phyloP scores from a whole-genome alignment of 2,888 invertebrate genomes.

The Horisme vitalbata region DNA sequence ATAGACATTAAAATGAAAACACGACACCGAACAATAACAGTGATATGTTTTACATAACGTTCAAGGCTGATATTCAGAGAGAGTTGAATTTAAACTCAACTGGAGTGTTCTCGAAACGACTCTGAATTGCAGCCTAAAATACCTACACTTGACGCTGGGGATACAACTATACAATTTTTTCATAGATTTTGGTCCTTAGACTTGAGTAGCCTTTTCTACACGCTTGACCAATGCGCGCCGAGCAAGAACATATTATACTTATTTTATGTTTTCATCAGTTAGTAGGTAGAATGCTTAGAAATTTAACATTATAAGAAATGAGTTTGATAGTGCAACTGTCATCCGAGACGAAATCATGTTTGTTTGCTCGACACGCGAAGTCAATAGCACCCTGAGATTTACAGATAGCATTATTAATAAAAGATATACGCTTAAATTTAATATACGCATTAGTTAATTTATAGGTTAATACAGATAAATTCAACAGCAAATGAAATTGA shows the following conservation, averaged over 20 bases:
- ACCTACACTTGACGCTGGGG: slow-evolving; percentile 1
- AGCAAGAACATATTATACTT: no score
- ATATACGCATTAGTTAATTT: slow-evolving; percentile 32
- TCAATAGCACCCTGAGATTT: slow-evolving; percentile 67
- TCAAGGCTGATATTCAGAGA: no score
- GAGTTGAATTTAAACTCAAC: slow-evolving; percentile 1
- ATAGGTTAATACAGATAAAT: slow-evolving; percentile 47
- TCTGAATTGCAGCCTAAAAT: slow-evolving; percentile 1
- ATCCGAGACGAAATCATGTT: background rate
- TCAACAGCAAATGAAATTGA: slow-evolving; percentile 45
- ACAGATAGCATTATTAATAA: slow-evolving; percentile 39
- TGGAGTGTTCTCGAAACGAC: background rate
- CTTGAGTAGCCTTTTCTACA: slow-evolving; percentile 16
- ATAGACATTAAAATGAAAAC: slow-evolving; percentile 28
- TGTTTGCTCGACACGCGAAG: slow-evolving; percentile 18
- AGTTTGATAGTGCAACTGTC: background rate
- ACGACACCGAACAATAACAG: slow-evolving; percentile 33
- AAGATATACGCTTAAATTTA: slow-evolving; percentile 31
- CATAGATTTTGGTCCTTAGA: slow-evolving; percentile 26
- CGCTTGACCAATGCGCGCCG: no score
- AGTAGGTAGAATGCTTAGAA: no score
- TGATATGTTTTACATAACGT: slow-evolving; percentile 34
- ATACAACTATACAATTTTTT: slow-evolving; percentile 16
- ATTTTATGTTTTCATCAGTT: no score
- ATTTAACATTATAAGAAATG: no score